Evolutionary conservation across 2,113 vertebrate genomes (phyloP), one percentile per base, ranked within the genome.

Genomic region (Mohoua ochrocephala): DNA sequence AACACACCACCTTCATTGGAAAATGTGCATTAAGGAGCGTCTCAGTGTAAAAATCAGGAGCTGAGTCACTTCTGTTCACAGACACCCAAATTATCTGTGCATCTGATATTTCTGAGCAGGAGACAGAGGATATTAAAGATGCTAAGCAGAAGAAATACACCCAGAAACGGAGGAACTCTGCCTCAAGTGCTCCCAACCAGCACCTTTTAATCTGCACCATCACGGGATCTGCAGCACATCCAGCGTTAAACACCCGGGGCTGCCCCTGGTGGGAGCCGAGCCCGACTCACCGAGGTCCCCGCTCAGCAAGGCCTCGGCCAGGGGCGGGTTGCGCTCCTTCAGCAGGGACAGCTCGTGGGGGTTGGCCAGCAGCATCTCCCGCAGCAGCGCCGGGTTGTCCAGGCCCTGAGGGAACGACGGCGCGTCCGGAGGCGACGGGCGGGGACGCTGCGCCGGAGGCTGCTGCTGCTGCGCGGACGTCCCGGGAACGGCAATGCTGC

Each of bases 281-380:
- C 39, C 23, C 45, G 5, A 75, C 98, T 98, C 95, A 99, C 99
- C 99, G 2, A 99, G 98, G 91, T 99, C 99, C 95, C 99, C 99
- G 10, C 99, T 99, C 70, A 99, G 98, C 92, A 99, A 98, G 3
- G 99, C 99, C 65, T 99, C 99, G 0, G 99, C 99, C 73, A 99
- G 96, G 3, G 99, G 99, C 0, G 99, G 99, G 74, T 99, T 99
- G 57, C 99, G 98, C 91, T 99, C 99, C 97, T 99, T 99, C 60
- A 99, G 98, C 91, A 99, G 98, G 5, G 99, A 99, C 68, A 99
- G 98, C 97, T 99, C 99, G 0, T 99, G 99, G 7, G 99, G 99
- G 95, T 99, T 99, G 44, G 99, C 98, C 45, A 99, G 96, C 70
- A 99, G 95, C 99, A 99, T 99, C 94, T 99, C 99, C 91, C 99